These are phyloP conservation scores for Notechis scutatus DNA, from an alignment of 2,113 vertebrate species.

Conservation along the genomic window DNA sequence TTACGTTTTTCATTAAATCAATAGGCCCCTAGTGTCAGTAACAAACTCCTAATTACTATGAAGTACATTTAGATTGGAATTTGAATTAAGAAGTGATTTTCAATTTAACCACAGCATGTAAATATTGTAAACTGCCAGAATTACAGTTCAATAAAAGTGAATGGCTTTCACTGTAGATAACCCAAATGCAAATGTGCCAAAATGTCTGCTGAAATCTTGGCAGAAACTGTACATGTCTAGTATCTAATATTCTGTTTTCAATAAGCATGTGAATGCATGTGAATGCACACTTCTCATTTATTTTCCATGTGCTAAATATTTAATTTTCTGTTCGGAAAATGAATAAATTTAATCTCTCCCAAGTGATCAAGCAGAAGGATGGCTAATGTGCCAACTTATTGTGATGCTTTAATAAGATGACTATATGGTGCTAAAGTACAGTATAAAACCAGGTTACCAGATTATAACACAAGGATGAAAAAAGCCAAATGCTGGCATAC, in stretches of 20 bases:
- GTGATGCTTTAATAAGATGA: conserved; percentile 76
- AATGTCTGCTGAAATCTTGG: conserved; percentile 58
- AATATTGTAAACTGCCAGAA: conserved; percentile 83
- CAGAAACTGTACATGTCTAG: conserved; percentile 27
- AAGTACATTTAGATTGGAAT: conserved; percentile 84
- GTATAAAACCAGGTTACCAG: conserved; percentile 76
- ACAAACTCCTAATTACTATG: conserved; percentile 84
- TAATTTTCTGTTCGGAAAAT: conserved; percentile 77
- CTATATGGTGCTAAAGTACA: conserved; percentile 72
- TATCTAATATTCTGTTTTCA: conserved; percentile 39
- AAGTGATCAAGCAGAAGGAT: conserved; percentile 76
- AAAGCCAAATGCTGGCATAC: conserved; percentile 51
- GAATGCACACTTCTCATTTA: conserved; percentile 52
- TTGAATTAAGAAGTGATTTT: conserved; percentile 83
- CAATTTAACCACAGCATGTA: conserved; percentile 78
- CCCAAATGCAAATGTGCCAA: conserved; percentile 70
- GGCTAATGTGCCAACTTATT: conserved; percentile 77
- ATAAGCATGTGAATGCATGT: conserved; percentile 49
- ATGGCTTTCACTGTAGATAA: conserved; percentile 78
- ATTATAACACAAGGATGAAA: conserved; percentile 72
- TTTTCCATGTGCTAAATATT: conserved; percentile 74
- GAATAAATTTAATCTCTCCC: conserved; percentile 78
- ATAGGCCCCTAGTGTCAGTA: conserved; percentile 81
- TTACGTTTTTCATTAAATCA: conserved; percentile 86
- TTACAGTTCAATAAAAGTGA: conserved; percentile 86